Evolutionary conservation across 2,888 invertebrate species (phyloP), one percentile per base, ranked within the genome.

Genomic region (Pomacea canaliculata): DNA sequence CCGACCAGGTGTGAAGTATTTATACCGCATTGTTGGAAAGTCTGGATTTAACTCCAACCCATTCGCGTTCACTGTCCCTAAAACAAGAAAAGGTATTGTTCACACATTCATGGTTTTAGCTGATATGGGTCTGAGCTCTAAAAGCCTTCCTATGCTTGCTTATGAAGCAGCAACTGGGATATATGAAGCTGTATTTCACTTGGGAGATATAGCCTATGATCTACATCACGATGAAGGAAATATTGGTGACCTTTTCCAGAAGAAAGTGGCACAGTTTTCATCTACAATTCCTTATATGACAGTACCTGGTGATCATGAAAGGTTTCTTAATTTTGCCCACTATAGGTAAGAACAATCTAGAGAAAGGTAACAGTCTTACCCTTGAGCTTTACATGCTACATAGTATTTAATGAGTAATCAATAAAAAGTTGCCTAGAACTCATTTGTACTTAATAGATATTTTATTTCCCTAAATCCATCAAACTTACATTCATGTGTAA

Each of bases 181-280:
- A 18, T 88, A 88, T 79, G 83, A 85, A 62, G 85, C 85, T 23
- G 79, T 88, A 18, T 85, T 88, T 71, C 88, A 88, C 76, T 76
- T 88, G 46, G 90, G 90, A 46, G 89, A 90, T 76, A 86, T 90
- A 75, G 88, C 88, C 9, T 89, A 89, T 80, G 86, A 89, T 73
- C 78, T 89, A 23, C 81, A 86, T 65, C 83, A 87, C 16, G 83
- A 85, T 59, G 81, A 81, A 56, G 89, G 89, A 18, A 82, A 80
- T 8, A 78, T 85, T 62, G 90, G 90, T 3, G 89, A 90, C 75
- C 80, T 82, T 65, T 90, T 86, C 78, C 82, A 89, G 71, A 84
- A 83, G 49, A 74, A 78, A 68, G 86, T 89, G 49, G 83, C 88
- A 68, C 84, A 82, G n/a, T 84, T 89, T 63, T 83, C 89, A n/a